Evolutionary conservation across 2,888 invertebrate species (phyloP).

Genomic region (Aphrophora alni): DNA sequence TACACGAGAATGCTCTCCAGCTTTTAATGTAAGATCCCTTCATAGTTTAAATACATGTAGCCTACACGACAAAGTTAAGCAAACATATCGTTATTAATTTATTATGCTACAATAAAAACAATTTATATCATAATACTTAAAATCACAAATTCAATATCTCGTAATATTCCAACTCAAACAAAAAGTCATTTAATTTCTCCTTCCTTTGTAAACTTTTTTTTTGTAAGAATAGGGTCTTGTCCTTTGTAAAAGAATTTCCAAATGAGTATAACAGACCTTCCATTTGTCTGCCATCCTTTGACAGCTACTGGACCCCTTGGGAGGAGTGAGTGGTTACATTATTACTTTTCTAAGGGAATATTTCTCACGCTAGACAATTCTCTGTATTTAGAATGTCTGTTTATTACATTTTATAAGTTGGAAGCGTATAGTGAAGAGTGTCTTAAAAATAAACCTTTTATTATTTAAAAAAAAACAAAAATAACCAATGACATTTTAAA

Average conservation of each 20-base stretch:
- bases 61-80: no score
- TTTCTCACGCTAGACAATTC: neutral
- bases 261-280: slow-evolving; percentile 4
- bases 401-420: neutral
- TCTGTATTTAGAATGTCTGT: neutral
- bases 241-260: neutral
- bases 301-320: neutral
- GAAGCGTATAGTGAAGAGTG: no score
- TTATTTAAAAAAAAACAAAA: no score
- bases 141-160: no score
- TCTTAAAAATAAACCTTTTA: no score
- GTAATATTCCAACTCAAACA: neutral
- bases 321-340: neutral
- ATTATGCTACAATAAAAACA: no score
- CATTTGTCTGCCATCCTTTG: neutral
- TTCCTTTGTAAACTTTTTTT: neutral
- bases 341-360: neutral
- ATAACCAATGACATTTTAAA: no score
- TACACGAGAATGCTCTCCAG: no score
- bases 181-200: neutral
- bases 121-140: no score
- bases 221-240: neutral
- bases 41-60: no score
- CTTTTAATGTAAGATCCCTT: no score
- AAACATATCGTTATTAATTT: no score